Base-by-base conservation (phyloP, 1,140 invertebrate genomes). In the Pollicipes pollicipes region DNA sequence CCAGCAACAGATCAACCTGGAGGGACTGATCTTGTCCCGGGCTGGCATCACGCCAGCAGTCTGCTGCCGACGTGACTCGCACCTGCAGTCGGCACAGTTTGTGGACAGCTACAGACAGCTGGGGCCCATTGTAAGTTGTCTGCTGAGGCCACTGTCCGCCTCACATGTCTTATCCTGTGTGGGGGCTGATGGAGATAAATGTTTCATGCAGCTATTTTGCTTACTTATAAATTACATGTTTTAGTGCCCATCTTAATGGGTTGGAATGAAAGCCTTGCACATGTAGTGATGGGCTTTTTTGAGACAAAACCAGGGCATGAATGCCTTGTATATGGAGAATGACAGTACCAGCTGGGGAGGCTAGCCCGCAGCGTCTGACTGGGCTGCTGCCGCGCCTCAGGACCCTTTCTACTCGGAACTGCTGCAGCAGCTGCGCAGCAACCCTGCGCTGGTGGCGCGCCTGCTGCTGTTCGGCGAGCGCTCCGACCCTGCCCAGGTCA, bases 91-190 rank as follows among this genome's bases (percentile, higher is more conserved):
- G 76, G 86, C 88, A 3, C 84, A 86, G 69, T 97, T 97, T 80
- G 82, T 94, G 58, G 91, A 97, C 79, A 90, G 88, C 31, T 91
- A 93, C 78, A 92, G 93, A 81, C 85, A 87, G 68, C 80, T 96
- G 69, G 87, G 88, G 76, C 91, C 90, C 77, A 86, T 87, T 80
- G 87, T 88, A 78, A 76, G 74, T 70, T 73, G 75, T 1, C 28
- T 77, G 75, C 73, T 73, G 68, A 75, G 70, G 70, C 71, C 72
- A 30, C 77, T 64, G 73, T 74, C 64, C 35, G 69, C 68, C 27
- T 66, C 73, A 58, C 70, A 66, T 72, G 69, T 70, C n/a, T 72
- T 76, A 45, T 75, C 78, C 21, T 72, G 70, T 69, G 71, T 73
- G 26, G 72, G 78, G 24, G 75, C 79, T 68, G 76, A 75, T 32